A percentile compares a stretch with the other conserved stretches of the same genome.
Evolutionary conservation across 2,113 vertebrate species (phyloP).

Genomic region (Neotoma lepida): DNA sequence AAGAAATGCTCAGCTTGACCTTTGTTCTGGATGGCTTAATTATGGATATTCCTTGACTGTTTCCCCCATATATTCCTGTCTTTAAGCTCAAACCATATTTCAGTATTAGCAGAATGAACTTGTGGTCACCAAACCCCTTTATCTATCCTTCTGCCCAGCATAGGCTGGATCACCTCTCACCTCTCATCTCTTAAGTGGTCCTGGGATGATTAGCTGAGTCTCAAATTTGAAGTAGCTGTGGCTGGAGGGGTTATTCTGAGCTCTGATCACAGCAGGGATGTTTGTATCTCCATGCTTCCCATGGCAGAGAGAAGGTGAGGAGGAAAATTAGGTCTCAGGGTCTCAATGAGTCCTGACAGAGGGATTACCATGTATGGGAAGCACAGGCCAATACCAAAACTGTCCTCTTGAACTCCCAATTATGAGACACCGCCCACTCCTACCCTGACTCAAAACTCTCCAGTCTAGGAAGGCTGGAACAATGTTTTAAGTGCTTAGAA

Average conservation of each 20-base stretch:
- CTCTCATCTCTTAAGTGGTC: not conserved
- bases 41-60: not conserved
- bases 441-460: not conserved
- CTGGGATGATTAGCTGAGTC: not conserved
- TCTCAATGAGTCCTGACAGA: not conserved
- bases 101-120: not conserved
- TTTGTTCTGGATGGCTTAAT: not conserved
- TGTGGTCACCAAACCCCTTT: not conserved
- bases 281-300: not conserved
- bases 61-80: not conserved
- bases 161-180: not conserved
- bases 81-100: not conserved
- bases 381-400: not conserved
- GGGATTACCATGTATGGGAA: accelerated
- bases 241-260: not conserved
- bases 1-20: not conserved
- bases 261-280: not conserved
- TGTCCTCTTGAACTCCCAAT: not conserved
- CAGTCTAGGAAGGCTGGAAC: no score
- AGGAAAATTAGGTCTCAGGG: not conserved
- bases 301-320: not conserved
- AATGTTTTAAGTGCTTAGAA: not conserved
- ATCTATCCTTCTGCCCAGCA: not conserved
- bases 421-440: not conserved
- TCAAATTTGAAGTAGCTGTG: not conserved